These are phyloP conservation scores for Drosophila nigromelanica DNA, from an alignment of 1,140 invertebrate species.

Conservation along the genomic window DNA sequence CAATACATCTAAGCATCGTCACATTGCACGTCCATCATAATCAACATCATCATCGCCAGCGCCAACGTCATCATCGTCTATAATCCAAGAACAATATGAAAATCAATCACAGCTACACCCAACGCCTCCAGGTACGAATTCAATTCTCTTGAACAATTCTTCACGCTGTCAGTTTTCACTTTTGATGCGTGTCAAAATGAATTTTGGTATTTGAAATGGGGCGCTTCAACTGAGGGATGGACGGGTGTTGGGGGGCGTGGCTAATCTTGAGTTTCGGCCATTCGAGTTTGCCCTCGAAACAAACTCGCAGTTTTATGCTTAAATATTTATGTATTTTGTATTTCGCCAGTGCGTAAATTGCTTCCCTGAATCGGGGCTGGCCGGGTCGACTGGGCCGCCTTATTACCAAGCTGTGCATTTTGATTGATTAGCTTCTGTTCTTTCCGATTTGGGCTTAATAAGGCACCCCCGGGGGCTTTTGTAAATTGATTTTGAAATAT, in stretches of 20 bases:
- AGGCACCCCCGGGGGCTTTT: not conserved
- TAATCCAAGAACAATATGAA: conserved; percentile 25
- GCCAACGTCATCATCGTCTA: not conserved
- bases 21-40: not conserved
- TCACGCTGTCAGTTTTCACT: conserved; percentile 28
- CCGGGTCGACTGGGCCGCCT: not conserved
- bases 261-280: conserved; percentile 12
- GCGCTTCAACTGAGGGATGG: too few species aligned
- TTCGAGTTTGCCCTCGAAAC: not conserved
- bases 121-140: conserved; percentile 25
- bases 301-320: conserved; percentile 28
- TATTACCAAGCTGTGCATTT: conserved; percentile 44
- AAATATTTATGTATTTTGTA: conserved; percentile 24
- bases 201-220: conserved; percentile 33
- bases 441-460: conserved; percentile 28
- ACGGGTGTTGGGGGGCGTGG: not conserved
- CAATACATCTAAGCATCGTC: too few species aligned
- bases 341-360: conserved; percentile 19
- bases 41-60: not conserved
- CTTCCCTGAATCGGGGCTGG: not conserved
- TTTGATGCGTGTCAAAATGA: conserved; percentile 36
- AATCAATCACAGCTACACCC: conserved; percentile 31
- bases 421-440: conserved; percentile 53
- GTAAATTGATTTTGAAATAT: conserved; percentile 46
- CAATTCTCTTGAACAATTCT: conserved; percentile 15